phyloP scores from a whole-genome alignment of 2,113 vertebrate species.

The Leptobrachium ailaonicum region DNA sequence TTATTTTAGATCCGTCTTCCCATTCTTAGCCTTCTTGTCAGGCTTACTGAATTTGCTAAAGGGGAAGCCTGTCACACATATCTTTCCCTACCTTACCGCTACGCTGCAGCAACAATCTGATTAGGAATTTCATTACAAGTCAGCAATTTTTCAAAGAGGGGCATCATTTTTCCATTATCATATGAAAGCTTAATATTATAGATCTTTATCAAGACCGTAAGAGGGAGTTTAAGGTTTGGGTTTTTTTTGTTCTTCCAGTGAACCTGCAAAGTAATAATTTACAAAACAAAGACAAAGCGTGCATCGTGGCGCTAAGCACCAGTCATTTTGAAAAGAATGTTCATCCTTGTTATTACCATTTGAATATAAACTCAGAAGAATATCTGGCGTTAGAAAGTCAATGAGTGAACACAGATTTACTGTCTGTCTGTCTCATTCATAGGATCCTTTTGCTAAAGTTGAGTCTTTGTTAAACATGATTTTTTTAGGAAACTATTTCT shows the following conservation, averaged over 20 bases:
- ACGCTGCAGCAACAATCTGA: conserved; percentile 66
- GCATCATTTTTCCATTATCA: conserved; percentile 74
- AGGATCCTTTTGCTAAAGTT: no score
- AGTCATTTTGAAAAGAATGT: conserved; percentile 84
- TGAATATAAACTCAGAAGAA: conserved; percentile 65
- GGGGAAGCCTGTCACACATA: conserved; percentile 32
- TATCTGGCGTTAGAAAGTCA: conserved; percentile 56
- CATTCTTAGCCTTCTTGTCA: conserved; percentile 67
- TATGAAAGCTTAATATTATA: conserved; percentile 78
- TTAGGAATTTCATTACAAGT: conserved; percentile 75
- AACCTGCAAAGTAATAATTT: conserved; percentile 78
- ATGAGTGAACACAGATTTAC: no score
- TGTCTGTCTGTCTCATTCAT: no score
- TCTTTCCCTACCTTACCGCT: conserved; percentile 47
- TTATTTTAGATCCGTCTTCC: conserved; percentile 69
- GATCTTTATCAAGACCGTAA: conserved; percentile 73
- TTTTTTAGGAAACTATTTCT: conserved; percentile 67
- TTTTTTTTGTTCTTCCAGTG: conserved; percentile 60
- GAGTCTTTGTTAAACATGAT: conserved; percentile 58
- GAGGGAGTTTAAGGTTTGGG: conserved; percentile 69
- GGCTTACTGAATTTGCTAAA: conserved; percentile 66
- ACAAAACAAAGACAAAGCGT: conserved; percentile 91
- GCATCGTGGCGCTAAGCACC: conserved; percentile 71
- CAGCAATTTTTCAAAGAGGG: conserved; percentile 72
- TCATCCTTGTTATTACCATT: conserved; percentile 77